A percentile compares a stretch with the other conserved stretches of the same genome.
These are phyloP conservation scores for Thymelicus acteon DNA, from an alignment of 2,888 invertebrate species.

Conservation along the genomic window DNA sequence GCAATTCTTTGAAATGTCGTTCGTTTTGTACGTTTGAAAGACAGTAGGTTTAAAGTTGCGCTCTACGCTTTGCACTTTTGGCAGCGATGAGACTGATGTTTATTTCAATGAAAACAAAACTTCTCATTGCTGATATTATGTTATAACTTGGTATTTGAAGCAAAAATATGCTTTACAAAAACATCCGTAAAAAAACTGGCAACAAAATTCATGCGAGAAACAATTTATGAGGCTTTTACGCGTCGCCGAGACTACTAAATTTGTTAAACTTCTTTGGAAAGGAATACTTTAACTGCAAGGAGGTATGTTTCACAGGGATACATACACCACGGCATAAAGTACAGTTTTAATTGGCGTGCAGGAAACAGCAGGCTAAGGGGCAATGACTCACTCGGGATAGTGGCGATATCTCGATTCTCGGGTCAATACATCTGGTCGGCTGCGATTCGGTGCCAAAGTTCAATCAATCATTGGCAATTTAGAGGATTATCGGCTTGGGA, in stretches of 20 bases:
- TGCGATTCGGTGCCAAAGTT: constrained; percentile 41
- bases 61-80: background rate
- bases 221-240: no score
- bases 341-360: constrained; percentile 43
- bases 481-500: constrained; percentile 34
- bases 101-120: no score
- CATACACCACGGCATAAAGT: constrained; percentile 12
- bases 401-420: constrained; percentile 39
- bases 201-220: no score
- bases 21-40: background rate
- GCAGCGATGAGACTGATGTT: background rate
- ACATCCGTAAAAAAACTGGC: no score
- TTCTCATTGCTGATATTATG: no score
- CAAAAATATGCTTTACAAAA: no score
- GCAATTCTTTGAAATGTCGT: constrained; percentile 4
- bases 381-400: constrained; percentile 51
- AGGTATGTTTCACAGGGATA: background rate
- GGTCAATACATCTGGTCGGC: constrained; percentile 35
- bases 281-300: background rate
- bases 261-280: background rate
- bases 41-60: constrained; percentile 9
- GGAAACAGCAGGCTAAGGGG: constrained; percentile 51
- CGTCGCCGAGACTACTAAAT: background rate
- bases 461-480: constrained; percentile 40
- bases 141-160: no score